These are phyloP conservation scores for Branchinecta sandiegonensis DNA, from an alignment of 2,888 invertebrate species.

Conservation along the genomic window DNA sequence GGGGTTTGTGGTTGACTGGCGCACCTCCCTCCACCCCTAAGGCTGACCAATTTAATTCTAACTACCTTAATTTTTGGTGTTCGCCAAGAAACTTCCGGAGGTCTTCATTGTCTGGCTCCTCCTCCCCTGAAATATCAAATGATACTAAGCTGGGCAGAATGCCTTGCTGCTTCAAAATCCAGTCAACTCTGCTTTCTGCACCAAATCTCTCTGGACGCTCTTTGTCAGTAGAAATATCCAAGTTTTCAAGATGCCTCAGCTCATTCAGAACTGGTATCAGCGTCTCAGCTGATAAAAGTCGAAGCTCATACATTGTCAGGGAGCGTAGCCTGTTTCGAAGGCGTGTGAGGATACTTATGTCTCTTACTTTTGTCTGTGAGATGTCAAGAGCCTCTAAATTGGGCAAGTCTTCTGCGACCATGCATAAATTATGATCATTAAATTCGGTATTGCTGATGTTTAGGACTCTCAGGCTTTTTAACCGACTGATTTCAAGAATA, in stretches of 20 bases:
- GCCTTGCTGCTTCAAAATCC: conserved; percentile 30
- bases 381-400: conserved; percentile 49
- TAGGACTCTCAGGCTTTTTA: conserved; percentile 34
- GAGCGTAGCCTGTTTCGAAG: conserved; percentile 44
- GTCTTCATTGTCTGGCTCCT: conserved; percentile 38
- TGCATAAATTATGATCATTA: conserved; percentile 47
- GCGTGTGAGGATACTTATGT: conserved; percentile 44
- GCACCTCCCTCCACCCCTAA: too few relatives aligned
- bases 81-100: conserved; percentile 36
- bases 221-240: conserved; percentile 45
- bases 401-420: conserved; percentile 49
- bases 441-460: conserved; percentile 54
- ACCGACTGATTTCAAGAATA: conserved; percentile 43
- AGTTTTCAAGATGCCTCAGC: conserved; percentile 39
- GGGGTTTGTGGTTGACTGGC: too few relatives aligned
- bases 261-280: conserved; percentile 40
- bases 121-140: conserved; percentile 47
- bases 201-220: conserved; percentile 36
- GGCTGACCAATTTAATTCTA: background rate
- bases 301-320: conserved; percentile 45
- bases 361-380: conserved; percentile 47
- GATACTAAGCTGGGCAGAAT: conserved; percentile 43
- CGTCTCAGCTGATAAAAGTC: conserved; percentile 33
- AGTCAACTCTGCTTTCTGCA: conserved; percentile 31
- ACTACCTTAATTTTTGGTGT: conserved; percentile 21